Evolutionary conservation across 2,113 vertebrate species (phyloP).

Genomic region (Nanorana parkeri): DNA sequence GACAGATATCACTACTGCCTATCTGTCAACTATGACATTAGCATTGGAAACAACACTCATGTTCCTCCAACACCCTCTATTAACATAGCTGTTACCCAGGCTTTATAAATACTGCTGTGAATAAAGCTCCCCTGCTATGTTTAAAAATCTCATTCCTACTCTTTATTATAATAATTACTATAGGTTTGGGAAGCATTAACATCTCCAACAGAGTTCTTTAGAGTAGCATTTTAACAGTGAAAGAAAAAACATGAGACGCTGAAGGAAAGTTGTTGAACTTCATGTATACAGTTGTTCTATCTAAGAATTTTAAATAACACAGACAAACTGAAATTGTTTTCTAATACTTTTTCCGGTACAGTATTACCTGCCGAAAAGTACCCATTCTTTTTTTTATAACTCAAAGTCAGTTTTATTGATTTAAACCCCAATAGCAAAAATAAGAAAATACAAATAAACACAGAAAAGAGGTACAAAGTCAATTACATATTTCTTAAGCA

Average conservation of each 20-base stretch:
- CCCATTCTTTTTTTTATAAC: too few relatives aligned
- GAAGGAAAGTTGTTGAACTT: not conserved
- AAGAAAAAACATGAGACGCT: not conserved
- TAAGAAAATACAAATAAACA: too few relatives aligned
- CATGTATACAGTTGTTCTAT: too few relatives aligned
- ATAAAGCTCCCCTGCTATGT: conserved; percentile 5
- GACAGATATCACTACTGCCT: conserved; percentile 20
- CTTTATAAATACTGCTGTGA: not conserved
- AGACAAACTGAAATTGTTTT: too few relatives aligned
- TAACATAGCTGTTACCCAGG: not conserved
- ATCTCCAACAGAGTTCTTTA: not conserved
- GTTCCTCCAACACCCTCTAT: not conserved
- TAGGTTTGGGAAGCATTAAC: not conserved
- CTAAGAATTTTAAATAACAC: too few relatives aligned
- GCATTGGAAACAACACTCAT: conserved; percentile 5
- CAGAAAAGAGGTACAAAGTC: too few relatives aligned
- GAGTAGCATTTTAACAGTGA: not conserved
- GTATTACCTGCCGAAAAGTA: too few relatives aligned
- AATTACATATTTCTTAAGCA: too few relatives aligned
- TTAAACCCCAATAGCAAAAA: too few relatives aligned
- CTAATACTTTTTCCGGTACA: too few relatives aligned
- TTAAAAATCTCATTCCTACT: not conserved
- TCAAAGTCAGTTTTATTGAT: too few relatives aligned
- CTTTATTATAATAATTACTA: conserved; percentile 24
- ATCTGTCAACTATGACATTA: conserved; percentile 20